Evolutionary conservation across 1,140 invertebrate species (phyloP), one percentile per base, ranked within the genome.

Genomic region (Halesus radiatus): DNA sequence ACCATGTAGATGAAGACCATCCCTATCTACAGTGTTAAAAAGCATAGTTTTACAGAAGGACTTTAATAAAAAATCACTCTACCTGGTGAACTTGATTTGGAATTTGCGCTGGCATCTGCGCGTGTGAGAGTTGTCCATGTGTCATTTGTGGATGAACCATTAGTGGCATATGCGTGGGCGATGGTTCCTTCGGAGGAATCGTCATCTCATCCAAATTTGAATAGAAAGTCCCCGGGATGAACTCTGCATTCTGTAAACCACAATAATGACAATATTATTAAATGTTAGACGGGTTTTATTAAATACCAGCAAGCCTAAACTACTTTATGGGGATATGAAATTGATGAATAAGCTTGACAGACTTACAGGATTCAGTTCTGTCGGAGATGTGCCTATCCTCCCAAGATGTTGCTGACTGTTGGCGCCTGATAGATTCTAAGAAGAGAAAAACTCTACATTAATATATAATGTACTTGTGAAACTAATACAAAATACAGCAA

Each of bases 61-160:
- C 10, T 45, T 45, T 45, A 4, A 8, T 45, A 45, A 45, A 13
- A 45, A 45, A 45, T 45, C 0, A 37, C 32, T 10, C 82, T 82
- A 91, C 90, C 86, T 91, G 90, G 87, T 91, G 90, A 20, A 90
- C 87, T 78, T 80, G 78, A 56, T 85, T 90, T n/a, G 90, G 87
- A 83, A 90, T 86, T 85, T 72, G 37, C 78, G 64, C 84, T 77
- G 78, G 52, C 56, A 79, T 60, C 16, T 52, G 70, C 37, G 37
- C 37, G 3, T 45, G 37, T 45, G 37, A 45, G 37, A 45, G 37
- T 7, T 45, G 37, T 8, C 37, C 10, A 7, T 45, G 37, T 79
- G 78, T 50, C 56, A 79, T 60, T 15, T 52, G 70, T 4, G 58
- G 54, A 29, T 73, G 52, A 54, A 52, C 16, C 18, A 53, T 20